Base-by-base conservation (phyloP, 2,888 invertebrate genomes). In the Neoaliturus tenellus region DNA sequence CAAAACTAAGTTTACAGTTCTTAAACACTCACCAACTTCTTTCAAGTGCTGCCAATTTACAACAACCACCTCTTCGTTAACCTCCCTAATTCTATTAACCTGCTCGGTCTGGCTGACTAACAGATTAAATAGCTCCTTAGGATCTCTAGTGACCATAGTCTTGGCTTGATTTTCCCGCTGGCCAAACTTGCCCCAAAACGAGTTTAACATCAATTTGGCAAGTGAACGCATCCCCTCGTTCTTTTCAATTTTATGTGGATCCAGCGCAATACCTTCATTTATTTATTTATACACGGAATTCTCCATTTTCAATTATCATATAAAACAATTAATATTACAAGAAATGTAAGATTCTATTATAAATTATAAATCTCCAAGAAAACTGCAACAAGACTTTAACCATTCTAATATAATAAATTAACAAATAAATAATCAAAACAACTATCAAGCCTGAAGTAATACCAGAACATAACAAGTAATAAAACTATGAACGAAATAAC, bases 161-260 rank as follows among this genome's bases (percentile, higher is more conserved):
- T 92, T 73, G 23, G 55, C 23, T 81, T 82, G 75, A 82, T 87
- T 87, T 80, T 83, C 48, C 80, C 85, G 80, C 69, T 86, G 85
- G 58, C 85, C 86, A 81, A 88, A 88, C 83, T 88, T 88, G 25
- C 86, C 86, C 87, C 87, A 88, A 58, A 87, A 84, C 41, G 81
- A 85, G 83, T 88, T 88, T 69, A 88, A 85, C 51, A 85, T 86
- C 51, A 87, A 84, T 85, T 87, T 88, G 0, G 86, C 82, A n/a
- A 88, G 84, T 62, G 85, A 83, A 78, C 87, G 85, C 81, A 85
- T 85, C 51, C 85, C 88, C 58, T 55, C 85, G 85, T 88, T 87
- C 28, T 82, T 35, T 44, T 73, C 82, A 35, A 87, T 87, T 85
- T 87, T 85, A 23, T 51, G 31, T 6, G 39, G 48, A 81, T 85